These are phyloP conservation scores for Nomada flava DNA, from an alignment of 2,888 invertebrate species.

Conservation along the genomic window DNA sequence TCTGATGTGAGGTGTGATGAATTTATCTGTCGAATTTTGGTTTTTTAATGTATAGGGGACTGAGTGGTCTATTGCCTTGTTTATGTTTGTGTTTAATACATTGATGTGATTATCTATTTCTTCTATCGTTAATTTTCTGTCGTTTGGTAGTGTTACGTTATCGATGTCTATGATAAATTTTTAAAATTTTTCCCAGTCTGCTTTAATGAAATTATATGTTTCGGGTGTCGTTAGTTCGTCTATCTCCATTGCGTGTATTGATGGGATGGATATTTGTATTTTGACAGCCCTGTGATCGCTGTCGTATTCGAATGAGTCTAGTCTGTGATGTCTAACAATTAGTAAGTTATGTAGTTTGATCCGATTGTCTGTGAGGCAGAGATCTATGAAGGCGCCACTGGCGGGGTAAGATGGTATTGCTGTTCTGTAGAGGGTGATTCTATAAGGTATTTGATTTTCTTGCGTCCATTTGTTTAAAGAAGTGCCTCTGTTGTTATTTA, in stretches of 20 bases:
- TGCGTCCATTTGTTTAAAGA: neutral
- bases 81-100: no score
- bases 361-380: conserved; percentile 7
- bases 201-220: conserved; percentile 34
- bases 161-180: neutral
- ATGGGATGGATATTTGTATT: neutral
- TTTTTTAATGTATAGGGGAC: no score
- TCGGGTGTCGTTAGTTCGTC: neutral
- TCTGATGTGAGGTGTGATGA: neutral
- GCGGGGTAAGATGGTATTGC: neutral
- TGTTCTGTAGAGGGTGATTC: neutral
- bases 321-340: neutral
- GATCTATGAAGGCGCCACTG: neutral
- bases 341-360: neutral
- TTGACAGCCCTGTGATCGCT: neutral
- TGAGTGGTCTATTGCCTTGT: no score
- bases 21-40: neutral
- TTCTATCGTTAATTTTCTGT: conserved; percentile 46
- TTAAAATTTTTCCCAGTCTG: conserved; percentile 47
- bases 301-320: neutral
- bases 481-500: neutral
- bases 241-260: neutral
- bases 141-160: conserved; percentile 1
- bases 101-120: conserved; percentile 26
- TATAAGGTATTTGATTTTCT: neutral